These are phyloP conservation scores for Anastatus disparis DNA, from an alignment of 1,140 invertebrate species.

Conservation along the genomic window DNA sequence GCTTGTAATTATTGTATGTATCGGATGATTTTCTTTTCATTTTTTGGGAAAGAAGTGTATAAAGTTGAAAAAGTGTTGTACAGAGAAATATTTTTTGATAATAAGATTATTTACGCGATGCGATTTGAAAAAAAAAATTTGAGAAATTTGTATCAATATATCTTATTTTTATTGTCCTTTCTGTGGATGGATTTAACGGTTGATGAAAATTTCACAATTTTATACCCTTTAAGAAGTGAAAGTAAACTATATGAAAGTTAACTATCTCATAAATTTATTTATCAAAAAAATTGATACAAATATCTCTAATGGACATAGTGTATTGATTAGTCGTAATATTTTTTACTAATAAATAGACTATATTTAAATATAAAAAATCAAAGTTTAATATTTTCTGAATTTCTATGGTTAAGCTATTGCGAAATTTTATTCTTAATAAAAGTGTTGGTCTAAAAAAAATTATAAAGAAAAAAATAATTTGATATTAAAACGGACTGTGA, in stretches of 20 bases:
- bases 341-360: neutral
- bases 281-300: no score
- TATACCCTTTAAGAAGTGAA: no score
- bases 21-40: neutral
- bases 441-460: neutral
- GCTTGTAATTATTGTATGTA: no score
- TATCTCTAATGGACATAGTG: no score
- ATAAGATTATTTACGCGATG: no score
- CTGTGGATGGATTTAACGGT: no score
- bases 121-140: no score
- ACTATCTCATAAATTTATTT: no score
- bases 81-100: neutral
- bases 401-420: neutral
- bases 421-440: conserved; percentile 12
- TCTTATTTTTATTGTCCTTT: no score
- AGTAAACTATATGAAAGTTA: no score
- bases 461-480: neutral
- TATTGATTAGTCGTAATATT: neutral
- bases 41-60: neutral
- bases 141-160: no score
- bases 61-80: neutral
- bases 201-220: no score
- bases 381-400: neutral
- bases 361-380: neutral
- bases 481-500: neutral